Evolutionary conservation across 2,888 invertebrate genomes (phyloP), one percentile per base, ranked within the genome.

Genomic region (Octonoba sinensis): DNA sequence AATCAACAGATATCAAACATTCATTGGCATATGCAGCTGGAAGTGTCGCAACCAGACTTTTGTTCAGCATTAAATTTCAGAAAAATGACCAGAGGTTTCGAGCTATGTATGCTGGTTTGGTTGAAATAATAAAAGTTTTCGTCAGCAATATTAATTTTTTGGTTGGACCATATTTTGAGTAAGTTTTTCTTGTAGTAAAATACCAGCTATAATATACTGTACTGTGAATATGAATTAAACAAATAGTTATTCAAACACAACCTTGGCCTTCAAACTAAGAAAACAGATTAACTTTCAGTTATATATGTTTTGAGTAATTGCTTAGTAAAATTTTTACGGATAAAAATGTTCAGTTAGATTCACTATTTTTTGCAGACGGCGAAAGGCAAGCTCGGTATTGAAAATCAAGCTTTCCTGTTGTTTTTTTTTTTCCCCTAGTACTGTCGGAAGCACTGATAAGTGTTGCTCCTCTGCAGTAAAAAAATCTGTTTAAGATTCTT

Each of bases 21-120:
- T 92, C 92, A 75, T 88, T 92, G 54, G 90, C 92, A 0, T 66
- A 83, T 20, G 69, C 47, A 4, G 51, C 72, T 13, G 74, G 51
- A 24, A 83, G 71, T 18, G 56, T 73, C 27, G 74, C 78, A 16
- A 36, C 56, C 22, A 57, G 66, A 12, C 47, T 83, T 22, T 56
- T 79, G 22, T 79, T 71, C 27, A 44, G 57, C 16, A 71, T 65
- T 22, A 60, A 78, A 16, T 78, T 64, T 27, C 18, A 22, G 15
- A 59, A 57, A 18, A 16, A 75, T 44, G 57, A 54, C 12, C n/a
- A 13, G 12, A 20, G 46, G 13, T 72, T 72, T 62, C 18, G 22
- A 22, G 54, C 47, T n/a, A 46, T 65, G 4, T 15, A 20, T 49
- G 65, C 4, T 18, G 24, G 49, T 65, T 22, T 44, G 18, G 47